Evolutionary conservation across 1,140 invertebrate genomes (phyloP).

Genomic region (Bombus waltoni): DNA sequence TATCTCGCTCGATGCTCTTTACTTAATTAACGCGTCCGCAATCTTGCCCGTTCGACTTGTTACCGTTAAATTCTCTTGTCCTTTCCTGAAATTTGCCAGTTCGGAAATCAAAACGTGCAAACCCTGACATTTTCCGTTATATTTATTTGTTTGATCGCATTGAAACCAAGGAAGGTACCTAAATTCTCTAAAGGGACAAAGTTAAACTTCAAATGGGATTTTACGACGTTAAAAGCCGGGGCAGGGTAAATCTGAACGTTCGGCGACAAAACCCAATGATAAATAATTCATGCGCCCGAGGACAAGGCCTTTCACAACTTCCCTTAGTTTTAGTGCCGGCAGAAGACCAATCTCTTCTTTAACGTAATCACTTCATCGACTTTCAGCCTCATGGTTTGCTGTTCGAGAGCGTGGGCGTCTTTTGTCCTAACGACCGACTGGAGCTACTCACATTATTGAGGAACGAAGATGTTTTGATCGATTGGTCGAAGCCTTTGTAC

Average conservation of each 20-base stretch:
- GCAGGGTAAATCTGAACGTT: background rate
- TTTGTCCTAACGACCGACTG: conserved; percentile 89
- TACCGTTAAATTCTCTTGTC: conserved; percentile 1
- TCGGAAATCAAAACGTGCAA: background rate
- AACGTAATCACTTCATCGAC: conserved; percentile 23
- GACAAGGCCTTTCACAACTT: background rate
- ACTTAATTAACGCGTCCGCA: conserved; percentile 53
- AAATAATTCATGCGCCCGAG: conserved; percentile 13
- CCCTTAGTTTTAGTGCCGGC: background rate
- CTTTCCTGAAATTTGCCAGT: background rate
- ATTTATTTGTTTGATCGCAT: background rate
- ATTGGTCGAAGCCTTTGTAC: conserved; percentile 90
- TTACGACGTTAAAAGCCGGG: background rate
- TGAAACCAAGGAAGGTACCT: background rate
- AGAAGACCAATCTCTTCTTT: background rate
- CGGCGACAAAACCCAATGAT: background rate
- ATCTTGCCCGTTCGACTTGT: conserved; percentile 29
- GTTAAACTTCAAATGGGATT: background rate
- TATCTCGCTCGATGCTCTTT: conserved; percentile 39
- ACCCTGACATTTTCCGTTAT: background rate
- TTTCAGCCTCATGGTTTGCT: conserved; percentile 89
- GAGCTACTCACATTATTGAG: conserved; percentile 87
- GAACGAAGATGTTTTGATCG: conserved; percentile 89
- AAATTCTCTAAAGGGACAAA: background rate
- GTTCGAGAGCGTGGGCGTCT: conserved; percentile 92